Evolutionary conservation across 2,113 vertebrate species (phyloP), one percentile per base, ranked within the genome.

Genomic region (Saguinus midas): DNA sequence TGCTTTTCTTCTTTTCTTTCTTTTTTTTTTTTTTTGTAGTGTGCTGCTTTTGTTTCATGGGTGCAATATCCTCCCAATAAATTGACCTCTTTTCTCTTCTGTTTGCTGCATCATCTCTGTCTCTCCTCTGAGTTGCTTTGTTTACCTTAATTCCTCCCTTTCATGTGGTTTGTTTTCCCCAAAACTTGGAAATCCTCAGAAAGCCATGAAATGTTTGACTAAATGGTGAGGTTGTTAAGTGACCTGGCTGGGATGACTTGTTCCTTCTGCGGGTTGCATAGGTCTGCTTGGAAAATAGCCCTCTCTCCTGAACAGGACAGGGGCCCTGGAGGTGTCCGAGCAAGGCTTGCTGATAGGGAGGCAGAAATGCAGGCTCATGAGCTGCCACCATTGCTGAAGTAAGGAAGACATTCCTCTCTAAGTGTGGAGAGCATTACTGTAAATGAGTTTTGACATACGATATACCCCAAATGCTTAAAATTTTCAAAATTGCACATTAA

Each of bases 401-500:
- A 10, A 84, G 14, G 32, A 6, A 72, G 48, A 1, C n/a, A 61
- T 76, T 50, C 40, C 11, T 55, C 11, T 55, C 13, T 27, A 45
- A 58, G 25, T 9, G 29, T 23, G 35, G 55, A 27, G 27, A 61
- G 8, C 29, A 64, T 83, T 9, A 7, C 3, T 43, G 13, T 23
- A 68, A 2, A 61, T 43, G 70, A 78, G 40, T 57, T 91, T 89
- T 61, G 20, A 14, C 25, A 25, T 16, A 20, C 8, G 6, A 70
- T 25, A 43, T 32, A 23, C 48, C 25, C 14, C 4, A 70, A 87
- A 66, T 80, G 13, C 68, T 94, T 90, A 76, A 90, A 61, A 27
- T 90, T 57, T 58, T 97, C 17, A 37, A 81, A 96, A 85, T 32
- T 45, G 5, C 64, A 64, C 17, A 76, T 37, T 72, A 40, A 84